Evolutionary conservation across 1,140 invertebrate species (phyloP), one percentile per base, ranked within the genome.

Genomic region (Brachionus rubens): DNA sequence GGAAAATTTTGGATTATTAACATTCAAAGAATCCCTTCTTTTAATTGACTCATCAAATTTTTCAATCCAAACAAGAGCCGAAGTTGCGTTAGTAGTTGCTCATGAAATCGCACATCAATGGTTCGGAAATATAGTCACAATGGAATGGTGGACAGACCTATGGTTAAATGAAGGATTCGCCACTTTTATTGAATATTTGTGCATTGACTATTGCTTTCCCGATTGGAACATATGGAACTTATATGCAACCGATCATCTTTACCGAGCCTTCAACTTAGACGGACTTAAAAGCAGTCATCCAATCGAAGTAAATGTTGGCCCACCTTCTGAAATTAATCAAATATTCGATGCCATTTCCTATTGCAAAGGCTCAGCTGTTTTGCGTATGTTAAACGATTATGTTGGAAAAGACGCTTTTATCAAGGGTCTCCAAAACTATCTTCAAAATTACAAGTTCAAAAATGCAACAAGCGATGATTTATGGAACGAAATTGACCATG

Each of bases 381-480:
- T 98, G 59, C 88, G 94, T 79, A 99, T 99, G 96, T 85, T 99
- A 41, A 92, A 96, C 82, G 89, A 91, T 80, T 98, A 94, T 80
- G 91, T 99, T 80, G 95, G 95, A 9, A 92, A 96, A 78, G 79
- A 76, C 3, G 91, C 92, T 82, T 99, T 98, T 82, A 88, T 91
- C 12, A 91, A 91, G 84, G 94, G 95, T 26, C 94, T 99, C 91
- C 90, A 94, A 80, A 82, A 90, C 4, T 99, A 99, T 81, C 84
- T 99, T 72, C 92, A 89, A 4, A 88, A 90, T 75, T 91, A 96
- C 86, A 90, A 91, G 83, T 95, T 94, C 81, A 88, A 86, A 36
- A 96, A 99, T 82, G 94, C 96, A 2, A 89, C 90, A 79, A 98
- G 96, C 9, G 91, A 93, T 82, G 93, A 99, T 83, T 86, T 99